These are phyloP conservation scores for Euleptes europaea DNA, from an alignment of 2,113 vertebrate species.

Conservation along the genomic window DNA sequence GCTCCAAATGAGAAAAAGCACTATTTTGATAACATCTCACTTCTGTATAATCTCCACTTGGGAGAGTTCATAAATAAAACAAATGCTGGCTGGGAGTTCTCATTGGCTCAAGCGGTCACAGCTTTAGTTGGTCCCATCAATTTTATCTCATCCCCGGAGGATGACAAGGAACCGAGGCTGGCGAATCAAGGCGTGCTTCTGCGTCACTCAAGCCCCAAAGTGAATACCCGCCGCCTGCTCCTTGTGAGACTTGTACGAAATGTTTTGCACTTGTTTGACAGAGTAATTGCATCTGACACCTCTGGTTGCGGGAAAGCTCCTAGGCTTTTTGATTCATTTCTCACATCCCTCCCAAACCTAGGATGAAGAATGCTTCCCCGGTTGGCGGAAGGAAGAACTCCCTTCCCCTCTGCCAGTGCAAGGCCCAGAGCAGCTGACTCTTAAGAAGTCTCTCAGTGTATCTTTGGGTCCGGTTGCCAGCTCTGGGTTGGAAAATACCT, in stretches of 20 bases:
- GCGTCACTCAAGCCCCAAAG: neutral
- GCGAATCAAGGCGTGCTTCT: neutral
- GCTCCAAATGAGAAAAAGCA: neutral
- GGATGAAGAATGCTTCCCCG: neutral
- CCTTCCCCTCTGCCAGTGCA: neutral
- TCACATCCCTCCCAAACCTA: neutral
- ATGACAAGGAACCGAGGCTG: neutral
- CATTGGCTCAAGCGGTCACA: neutral
- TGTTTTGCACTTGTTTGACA: slow-evolving; percentile 1
- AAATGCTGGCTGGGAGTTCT: neutral
- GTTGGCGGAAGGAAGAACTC: neutral
- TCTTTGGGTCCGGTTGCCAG: no score
- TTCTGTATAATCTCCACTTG: neutral
- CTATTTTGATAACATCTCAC: slow-evolving; percentile 22
- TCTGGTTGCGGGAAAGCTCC: neutral
- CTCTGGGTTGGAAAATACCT: no score
- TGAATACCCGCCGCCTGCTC: neutral
- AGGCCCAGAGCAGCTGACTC: neutral
- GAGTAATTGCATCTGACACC: slow-evolving; percentile 6
- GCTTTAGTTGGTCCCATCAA: neutral
- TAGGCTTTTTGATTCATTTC: neutral
- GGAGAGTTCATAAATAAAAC: slow-evolving; percentile 2
- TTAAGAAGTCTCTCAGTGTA: no score
- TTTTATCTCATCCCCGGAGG: neutral
- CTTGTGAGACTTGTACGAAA: neutral